phyloP scores from a whole-genome alignment of 2,113 vertebrate genomes.

The Sapayoa aenigma region DNA sequence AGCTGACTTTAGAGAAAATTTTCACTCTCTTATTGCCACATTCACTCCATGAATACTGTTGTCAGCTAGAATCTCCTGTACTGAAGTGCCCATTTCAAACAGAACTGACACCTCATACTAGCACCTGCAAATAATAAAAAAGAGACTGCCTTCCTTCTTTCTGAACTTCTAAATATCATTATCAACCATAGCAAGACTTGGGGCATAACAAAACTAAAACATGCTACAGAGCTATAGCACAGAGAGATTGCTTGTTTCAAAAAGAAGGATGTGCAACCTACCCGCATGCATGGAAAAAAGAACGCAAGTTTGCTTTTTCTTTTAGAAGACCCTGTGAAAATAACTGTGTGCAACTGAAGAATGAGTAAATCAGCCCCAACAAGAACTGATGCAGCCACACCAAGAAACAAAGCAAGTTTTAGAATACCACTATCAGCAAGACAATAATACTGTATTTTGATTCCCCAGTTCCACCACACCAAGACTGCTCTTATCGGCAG shows the following conservation, averaged over 20 bases:
- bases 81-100: neutral
- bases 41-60: neutral
- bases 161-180: neutral
- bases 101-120: neutral
- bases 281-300: neutral
- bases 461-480: neutral
- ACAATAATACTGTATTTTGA: neutral
- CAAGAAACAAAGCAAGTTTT: neutral
- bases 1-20: neutral
- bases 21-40: neutral
- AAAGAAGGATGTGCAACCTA: neutral
- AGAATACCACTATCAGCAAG: neutral
- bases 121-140: neutral
- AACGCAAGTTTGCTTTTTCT: neutral
- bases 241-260: neutral
- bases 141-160: neutral
- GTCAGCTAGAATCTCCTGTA: neutral
- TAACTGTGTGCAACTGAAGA: neutral
- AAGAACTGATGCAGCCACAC: neutral
- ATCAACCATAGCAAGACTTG: neutral
- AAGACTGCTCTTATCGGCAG: neutral
- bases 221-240: neutral
- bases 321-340: neutral
- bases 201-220: neutral
- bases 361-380: neutral